These are phyloP conservation scores for Crocodylus rhombifer DNA, from an alignment of 2,797 vertebrate species.

Conservation along the genomic window DNA sequence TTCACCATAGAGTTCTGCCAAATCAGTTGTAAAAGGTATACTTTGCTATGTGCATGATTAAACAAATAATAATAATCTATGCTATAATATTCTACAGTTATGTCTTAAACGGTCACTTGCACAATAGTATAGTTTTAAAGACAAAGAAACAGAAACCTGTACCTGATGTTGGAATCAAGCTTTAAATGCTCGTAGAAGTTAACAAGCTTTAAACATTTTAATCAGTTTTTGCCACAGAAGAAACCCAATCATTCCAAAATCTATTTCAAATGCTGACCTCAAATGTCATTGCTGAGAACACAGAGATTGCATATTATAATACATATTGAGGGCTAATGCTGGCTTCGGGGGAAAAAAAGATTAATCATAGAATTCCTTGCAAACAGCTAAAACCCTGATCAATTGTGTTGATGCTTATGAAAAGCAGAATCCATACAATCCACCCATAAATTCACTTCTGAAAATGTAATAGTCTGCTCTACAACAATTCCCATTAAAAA, in stretches of 20 bases:
- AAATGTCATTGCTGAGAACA: background rate
- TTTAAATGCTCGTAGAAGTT: background rate
- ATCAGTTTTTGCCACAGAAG: background rate
- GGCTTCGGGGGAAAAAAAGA: too few species aligned
- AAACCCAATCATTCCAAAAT: background rate
- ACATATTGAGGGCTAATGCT: background rate
- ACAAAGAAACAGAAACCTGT: background rate
- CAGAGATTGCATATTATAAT: background rate
- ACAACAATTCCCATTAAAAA: too few species aligned
- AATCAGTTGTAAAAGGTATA: background rate
- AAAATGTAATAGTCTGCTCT: too few species aligned
- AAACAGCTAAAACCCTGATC: too few species aligned
- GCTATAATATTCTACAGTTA: background rate
- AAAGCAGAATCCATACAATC: too few species aligned
- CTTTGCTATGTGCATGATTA: too few species aligned
- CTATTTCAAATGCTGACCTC: background rate
- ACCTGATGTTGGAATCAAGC: background rate
- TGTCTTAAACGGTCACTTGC: background rate
- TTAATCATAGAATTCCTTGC: too few species aligned
- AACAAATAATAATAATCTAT: background rate
- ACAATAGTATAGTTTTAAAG: background rate
- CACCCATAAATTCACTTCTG: too few species aligned
- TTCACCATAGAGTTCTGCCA: background rate
- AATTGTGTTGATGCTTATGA: too few species aligned
- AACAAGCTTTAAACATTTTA: background rate